A percentile compares a stretch with the other conserved stretches of the same genome.
Conservation (phyloP, 2,888 invertebrate species). For the Cantharis rustica region DNA sequence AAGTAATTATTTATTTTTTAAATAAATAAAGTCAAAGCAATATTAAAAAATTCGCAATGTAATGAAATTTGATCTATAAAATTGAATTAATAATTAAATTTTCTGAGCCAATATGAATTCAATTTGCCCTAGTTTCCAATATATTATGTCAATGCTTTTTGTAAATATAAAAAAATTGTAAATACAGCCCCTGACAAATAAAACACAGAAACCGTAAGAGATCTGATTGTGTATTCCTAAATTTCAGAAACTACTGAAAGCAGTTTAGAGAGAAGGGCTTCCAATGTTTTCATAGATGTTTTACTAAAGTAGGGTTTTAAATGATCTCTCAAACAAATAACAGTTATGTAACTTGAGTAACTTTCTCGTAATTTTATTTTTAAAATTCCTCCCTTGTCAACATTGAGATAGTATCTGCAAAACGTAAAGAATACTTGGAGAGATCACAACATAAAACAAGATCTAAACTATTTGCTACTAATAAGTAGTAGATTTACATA, state of each 20-base stretch:
- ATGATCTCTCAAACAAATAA: background rate
- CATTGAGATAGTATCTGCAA: background rate
- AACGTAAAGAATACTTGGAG: background rate
- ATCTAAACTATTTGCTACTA: too few species aligned
- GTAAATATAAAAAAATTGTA: background rate
- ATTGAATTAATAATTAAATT: background rate
- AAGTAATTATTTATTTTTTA: background rate
- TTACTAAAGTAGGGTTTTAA: background rate
- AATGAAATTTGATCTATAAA: background rate
- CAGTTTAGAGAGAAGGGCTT: background rate
- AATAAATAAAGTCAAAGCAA: background rate
- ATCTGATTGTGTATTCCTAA: background rate
- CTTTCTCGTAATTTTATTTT: background rate
- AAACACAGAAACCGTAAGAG: background rate
- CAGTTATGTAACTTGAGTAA: background rate
- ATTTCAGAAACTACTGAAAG: background rate
- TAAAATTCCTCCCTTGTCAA: background rate
- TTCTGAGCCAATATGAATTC: background rate
- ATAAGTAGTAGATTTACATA: too few species aligned
- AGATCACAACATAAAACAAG: background rate
- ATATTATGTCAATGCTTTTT: background rate
- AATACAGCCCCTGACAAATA: background rate
- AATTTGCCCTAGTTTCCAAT: background rate
- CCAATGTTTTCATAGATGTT: background rate
- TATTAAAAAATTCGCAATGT: background rate